These are phyloP conservation scores for Ormyrus pomaceus DNA, from an alignment of 2,888 invertebrate genomes.

Conservation along the genomic window DNA sequence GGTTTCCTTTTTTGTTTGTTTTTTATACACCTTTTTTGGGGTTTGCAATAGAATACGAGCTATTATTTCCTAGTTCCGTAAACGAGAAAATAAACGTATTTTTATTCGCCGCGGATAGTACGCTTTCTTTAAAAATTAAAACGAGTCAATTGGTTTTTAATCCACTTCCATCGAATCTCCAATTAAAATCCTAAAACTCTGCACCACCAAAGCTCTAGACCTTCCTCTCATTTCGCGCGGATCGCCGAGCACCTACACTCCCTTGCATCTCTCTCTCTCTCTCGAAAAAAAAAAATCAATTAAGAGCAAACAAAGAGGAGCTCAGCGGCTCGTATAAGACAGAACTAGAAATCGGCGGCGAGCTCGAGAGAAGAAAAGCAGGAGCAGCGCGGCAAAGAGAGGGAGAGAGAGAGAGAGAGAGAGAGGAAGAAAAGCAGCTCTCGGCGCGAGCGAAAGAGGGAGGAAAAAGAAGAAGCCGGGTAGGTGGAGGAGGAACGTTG, in stretches of 20 bases:
- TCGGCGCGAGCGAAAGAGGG: constrained; percentile 16
- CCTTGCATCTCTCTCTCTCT: background rate
- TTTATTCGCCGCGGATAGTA: too few relatives aligned
- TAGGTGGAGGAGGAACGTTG: constrained; percentile 61
- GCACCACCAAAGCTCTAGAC: background rate
- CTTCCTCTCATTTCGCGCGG: constrained; percentile 22
- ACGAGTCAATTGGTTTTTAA: too few relatives aligned
- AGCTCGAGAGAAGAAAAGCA: constrained; percentile 40
- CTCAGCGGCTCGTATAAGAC: constrained; percentile 35
- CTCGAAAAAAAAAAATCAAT: constrained; percentile 47
- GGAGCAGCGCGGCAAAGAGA: constrained; percentile 26
- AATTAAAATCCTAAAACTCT: too few relatives aligned
- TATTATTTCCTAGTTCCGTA: too few relatives aligned
- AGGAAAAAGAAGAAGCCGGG: constrained; percentile 2
- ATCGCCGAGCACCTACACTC: background rate
- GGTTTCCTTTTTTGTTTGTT: constrained; percentile 15
- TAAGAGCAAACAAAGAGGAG: constrained; percentile 52
- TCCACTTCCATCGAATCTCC: too few relatives aligned
- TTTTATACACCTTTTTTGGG: background rate
- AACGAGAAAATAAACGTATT: too few relatives aligned
- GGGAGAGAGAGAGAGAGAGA: background rate
- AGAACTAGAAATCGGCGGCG: constrained; percentile 40
- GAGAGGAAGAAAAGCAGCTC: constrained; percentile 31
- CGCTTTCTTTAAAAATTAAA: too few relatives aligned
- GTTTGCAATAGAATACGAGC: too few relatives aligned